Base-by-base conservation (phyloP, 2,888 invertebrate species). In the Drosophila rellima region DNA sequence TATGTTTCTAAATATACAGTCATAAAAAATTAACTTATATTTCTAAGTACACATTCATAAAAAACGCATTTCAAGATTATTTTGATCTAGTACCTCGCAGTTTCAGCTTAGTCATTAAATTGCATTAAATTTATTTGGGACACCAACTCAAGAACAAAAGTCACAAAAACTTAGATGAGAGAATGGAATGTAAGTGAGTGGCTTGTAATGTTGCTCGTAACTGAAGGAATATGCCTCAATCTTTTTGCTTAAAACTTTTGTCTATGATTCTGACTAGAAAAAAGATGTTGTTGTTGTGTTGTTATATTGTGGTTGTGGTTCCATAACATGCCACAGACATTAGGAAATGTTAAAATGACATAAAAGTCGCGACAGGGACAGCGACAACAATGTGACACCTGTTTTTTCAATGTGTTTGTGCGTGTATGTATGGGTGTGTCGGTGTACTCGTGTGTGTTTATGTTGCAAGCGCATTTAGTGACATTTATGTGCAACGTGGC, bases 331-430 rank as follows among this genome's bases (percentile, higher is more conserved):
- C 74, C 74, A 69, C 78, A 85, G 71, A 81, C 89, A 85, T 88
- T 88, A 88, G 89, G 84, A 85, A 85, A 85, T 79, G 89, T 81
- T 85, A 76, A 86, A 86, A 75, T 80, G 80, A 73, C 78, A 84
- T 87, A 87, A 85, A 85, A 82, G 89, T 75, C 69, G 63, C 52
- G 81, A 75, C 85, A 80, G 80, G 77, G 70, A 50, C 71, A 79
- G 82, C 63, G 74, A 85, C 86, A 85, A 82, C 80, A 83, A 88
- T 88, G 83, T 85, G 83, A 83, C 83, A 83, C 83, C 88, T 88
- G 86, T 86, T 88, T 88, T 80, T 50, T 31, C 45, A 10, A 40
- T 42, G 39, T 31, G 40, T 67, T 20, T 52, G 59, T 56, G 39
- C 48, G 54, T 40, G 59, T 64, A 35, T 56, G 44, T 47, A 26